Conservation (phyloP, 2,797 vertebrate species). For the Amblyraja radiata region DNA sequence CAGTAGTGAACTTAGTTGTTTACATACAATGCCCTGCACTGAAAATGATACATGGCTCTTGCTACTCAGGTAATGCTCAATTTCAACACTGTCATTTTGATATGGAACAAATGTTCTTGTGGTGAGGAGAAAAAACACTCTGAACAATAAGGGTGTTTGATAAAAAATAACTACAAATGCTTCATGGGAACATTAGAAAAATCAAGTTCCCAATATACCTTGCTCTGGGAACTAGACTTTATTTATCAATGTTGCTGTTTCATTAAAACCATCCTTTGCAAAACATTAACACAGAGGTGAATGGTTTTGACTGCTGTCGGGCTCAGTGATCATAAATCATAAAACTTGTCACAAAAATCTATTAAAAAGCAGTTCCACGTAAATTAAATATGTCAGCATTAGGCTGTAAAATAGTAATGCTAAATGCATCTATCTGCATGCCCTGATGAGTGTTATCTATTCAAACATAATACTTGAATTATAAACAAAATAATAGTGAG, state of each 20-base stretch:
- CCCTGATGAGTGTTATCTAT: not conserved
- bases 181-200: slow-evolving; percentile 27
- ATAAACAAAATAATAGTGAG: not conserved
- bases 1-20: not conserved
- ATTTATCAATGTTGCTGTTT: slow-evolving; percentile 24
- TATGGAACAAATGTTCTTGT: not conserved
- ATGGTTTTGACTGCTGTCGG: not conserved
- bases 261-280: not conserved
- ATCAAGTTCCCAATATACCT: not conserved
- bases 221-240: slow-evolving; percentile 9
- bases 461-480: not conserved
- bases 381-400: not conserved
- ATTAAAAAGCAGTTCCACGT: not conserved
- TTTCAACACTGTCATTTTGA: not conserved
- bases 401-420: not conserved
- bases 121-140: not conserved
- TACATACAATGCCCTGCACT: not conserved
- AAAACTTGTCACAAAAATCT: not conserved
- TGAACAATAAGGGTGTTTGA: not conserved
- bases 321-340: not conserved
- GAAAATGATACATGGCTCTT: not conserved
- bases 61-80: not conserved
- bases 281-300: not conserved
- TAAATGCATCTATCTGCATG: not conserved
- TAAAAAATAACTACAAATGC: not conserved